A percentile compares a stretch with the other conserved stretches of the same genome.
These are phyloP conservation scores for Cossypha niveicapilla DNA, from an alignment of 2,797 vertebrate species.

Conservation along the genomic window DNA sequence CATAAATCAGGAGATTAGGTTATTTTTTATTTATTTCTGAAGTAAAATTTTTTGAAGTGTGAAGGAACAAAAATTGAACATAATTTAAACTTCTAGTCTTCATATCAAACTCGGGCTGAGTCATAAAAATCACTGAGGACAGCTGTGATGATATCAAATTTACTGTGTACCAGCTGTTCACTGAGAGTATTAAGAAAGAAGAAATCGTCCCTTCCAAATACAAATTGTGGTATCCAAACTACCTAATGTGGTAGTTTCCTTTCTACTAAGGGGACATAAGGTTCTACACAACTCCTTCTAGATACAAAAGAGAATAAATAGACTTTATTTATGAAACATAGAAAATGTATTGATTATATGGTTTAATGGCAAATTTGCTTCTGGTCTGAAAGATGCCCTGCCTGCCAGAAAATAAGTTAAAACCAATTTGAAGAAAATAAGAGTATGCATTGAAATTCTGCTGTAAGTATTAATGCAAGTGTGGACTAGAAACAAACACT, in stretches of 20 bases:
- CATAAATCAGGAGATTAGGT: background rate
- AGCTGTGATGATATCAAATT: conserved; percentile 4
- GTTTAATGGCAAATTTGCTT: background rate
- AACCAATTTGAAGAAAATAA: background rate
- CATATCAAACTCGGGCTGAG: background rate
- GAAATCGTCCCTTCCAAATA: background rate
- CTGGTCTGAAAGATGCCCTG: background rate
- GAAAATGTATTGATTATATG: background rate
- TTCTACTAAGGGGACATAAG: background rate
- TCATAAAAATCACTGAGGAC: conserved; percentile 8
- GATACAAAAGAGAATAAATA: background rate
- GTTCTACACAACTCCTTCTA: background rate
- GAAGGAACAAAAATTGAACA: background rate
- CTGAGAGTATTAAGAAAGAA: background rate
- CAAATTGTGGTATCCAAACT: background rate
- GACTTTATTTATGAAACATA: background rate
- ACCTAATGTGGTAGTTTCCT: background rate
- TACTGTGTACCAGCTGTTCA: background rate
- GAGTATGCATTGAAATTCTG: background rate
- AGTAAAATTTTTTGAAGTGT: background rate
- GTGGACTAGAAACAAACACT: background rate
- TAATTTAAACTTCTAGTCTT: background rate
- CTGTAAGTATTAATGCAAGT: background rate
- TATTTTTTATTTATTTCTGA: background rate
- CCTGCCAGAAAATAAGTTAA: background rate